Conservation (phyloP, 2,113 vertebrate species). For the Camelus dromedarius region DNA sequence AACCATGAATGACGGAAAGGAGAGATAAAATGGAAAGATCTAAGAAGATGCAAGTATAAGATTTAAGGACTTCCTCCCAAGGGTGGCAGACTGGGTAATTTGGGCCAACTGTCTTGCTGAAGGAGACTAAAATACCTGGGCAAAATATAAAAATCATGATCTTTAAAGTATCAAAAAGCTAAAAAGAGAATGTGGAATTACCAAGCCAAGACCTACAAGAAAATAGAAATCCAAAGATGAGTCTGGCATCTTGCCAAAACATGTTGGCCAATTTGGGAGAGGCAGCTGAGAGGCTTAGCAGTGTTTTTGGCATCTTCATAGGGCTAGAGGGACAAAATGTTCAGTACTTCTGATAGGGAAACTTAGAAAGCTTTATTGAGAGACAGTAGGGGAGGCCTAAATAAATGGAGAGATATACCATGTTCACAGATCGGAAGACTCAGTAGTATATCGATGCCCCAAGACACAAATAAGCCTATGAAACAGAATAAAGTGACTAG, state of each 20-base stretch:
- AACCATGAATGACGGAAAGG: neutral
- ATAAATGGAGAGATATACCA: neutral
- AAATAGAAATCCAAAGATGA: constrained; percentile 26
- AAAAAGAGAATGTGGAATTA: constrained; percentile 2
- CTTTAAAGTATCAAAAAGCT: neutral
- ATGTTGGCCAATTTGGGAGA: neutral
- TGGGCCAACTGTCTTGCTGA: neutral
- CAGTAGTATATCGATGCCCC: neutral
- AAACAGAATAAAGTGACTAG: neutral
- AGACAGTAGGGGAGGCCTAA: neutral
- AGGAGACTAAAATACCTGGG: constrained; percentile 38
- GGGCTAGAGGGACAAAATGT: neutral
- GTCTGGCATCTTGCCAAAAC: neutral
- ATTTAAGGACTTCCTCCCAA: neutral
- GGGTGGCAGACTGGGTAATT: neutral
- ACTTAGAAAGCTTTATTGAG: neutral
- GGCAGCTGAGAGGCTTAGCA: neutral
- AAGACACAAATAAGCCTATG: neutral
- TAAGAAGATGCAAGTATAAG: neutral
- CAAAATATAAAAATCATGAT: constrained; percentile 28
- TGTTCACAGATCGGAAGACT: neutral
- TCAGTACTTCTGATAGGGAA: neutral
- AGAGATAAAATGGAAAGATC: neutral
- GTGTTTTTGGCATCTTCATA: neutral
- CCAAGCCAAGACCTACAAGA: neutral